Conservation (phyloP, 2,888 invertebrate genomes). For the Habroteleia sp. region DNA sequence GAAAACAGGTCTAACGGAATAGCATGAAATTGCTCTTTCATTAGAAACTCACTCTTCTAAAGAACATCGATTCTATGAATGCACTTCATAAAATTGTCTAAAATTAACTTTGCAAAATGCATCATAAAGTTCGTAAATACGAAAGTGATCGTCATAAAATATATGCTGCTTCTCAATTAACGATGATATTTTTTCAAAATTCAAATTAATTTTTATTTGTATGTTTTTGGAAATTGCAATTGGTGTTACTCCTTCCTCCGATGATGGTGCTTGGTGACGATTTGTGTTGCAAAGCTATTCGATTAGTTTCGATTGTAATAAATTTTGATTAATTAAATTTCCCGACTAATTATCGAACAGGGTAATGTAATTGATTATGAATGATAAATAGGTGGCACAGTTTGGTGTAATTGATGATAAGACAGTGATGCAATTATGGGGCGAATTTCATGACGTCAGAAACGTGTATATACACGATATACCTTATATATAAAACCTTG, state of each 20-base stretch:
- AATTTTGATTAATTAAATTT: constrained; percentile 42
- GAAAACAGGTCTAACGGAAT: constrained; percentile 62
- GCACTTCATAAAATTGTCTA: constrained; percentile 51
- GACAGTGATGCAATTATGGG: constrained; percentile 39
- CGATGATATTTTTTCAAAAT: constrained; percentile 3
- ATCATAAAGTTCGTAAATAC: constrained; percentile 40
- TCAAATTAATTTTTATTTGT: no score
- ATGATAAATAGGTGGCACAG: constrained; percentile 49
- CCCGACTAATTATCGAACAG: constrained; percentile 28
- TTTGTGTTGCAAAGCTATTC: background rate
- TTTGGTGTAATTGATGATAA: constrained; percentile 54
- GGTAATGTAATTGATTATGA: constrained; percentile 46
- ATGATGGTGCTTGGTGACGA: no score
- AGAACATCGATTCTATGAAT: constrained; percentile 55
- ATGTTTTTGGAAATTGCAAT: no score
- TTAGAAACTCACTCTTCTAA: constrained; percentile 56
- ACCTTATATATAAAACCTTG: constrained; percentile 5
- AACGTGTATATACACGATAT: constrained; percentile 8
- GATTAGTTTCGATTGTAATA: constrained; percentile 14
- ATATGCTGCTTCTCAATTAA: constrained; percentile 8
- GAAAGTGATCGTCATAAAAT: constrained; percentile 27
- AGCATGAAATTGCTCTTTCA: constrained; percentile 63
- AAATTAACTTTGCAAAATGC: constrained; percentile 52
- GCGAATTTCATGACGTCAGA: constrained; percentile 33
- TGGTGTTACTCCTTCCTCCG: background rate